phyloP scores from a whole-genome alignment of 2,113 vertebrate genomes.

The Chloebia gouldiae region DNA sequence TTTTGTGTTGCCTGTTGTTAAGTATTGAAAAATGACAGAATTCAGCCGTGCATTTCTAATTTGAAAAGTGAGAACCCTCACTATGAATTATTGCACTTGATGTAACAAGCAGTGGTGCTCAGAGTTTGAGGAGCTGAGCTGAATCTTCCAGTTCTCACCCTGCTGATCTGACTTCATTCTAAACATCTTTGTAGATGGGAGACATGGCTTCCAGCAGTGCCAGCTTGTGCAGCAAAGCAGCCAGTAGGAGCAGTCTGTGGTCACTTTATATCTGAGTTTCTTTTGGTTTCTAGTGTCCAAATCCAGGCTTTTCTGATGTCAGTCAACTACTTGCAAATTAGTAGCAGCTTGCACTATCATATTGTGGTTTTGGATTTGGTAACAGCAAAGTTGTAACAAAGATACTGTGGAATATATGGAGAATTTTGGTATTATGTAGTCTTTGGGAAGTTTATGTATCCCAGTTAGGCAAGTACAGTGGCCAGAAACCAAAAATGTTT shows the following conservation, averaged over 20 bases:
- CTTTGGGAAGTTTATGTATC: slow-evolving; percentile 66
- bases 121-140: neutral
- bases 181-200: neutral
- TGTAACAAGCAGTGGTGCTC: neutral
- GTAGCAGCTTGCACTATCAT: neutral
- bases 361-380: neutral
- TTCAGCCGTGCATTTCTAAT: neutral
- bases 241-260: neutral
- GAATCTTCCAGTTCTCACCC: neutral
- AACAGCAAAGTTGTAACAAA: neutral
- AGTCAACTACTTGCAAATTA: neutral
- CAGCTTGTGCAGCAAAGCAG: neutral
- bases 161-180: neutral
- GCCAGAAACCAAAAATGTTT: slow-evolving; percentile 71
- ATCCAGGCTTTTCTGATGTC: neutral
- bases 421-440: slow-evolving; percentile 57
- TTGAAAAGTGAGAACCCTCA: neutral
- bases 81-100: neutral
- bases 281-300: neutral
- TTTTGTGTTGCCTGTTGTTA: neutral
- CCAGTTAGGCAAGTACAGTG: slow-evolving; percentile 59
- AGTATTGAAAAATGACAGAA: neutral
- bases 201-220: slow-evolving; percentile 7
- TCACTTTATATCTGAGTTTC: neutral
- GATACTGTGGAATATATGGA: neutral